A percentile compares a stretch with the other conserved stretches of the same genome.
phyloP scores from a whole-genome alignment of 2,888 invertebrate genomes.

The Caradrina clavipalpis region DNA sequence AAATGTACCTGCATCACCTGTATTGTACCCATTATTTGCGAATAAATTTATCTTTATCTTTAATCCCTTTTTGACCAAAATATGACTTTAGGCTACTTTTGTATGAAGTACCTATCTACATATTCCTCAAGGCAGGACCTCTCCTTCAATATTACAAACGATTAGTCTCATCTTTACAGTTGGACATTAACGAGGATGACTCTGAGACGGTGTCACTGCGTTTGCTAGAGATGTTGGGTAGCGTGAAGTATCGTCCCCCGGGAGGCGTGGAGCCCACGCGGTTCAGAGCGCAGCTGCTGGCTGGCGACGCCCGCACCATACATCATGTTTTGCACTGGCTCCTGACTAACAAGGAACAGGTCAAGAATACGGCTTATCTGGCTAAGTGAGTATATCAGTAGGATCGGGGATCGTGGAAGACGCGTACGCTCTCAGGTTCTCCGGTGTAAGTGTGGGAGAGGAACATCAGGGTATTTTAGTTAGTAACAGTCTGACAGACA shows the following conservation, averaged over 20 bases:
- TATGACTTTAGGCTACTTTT: no score
- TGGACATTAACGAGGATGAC: conserved; percentile 94
- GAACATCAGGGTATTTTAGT: no score
- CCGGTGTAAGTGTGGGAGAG: no score
- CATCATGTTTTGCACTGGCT: conserved; percentile 96
- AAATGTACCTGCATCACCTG: no score
- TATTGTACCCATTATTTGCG: no score
- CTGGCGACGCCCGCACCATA: conserved; percentile 94
- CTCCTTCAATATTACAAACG: not conserved
- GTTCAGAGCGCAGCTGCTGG: conserved; percentile 86
- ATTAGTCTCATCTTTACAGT: conserved; percentile 66
- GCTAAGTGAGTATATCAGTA: conserved; percentile 89
- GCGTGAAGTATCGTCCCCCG: conserved; percentile 95
- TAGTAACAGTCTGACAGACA: no score
- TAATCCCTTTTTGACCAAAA: no score
- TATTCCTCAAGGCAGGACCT: no score
- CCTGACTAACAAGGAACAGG: conserved; percentile 93
- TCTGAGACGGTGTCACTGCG: conserved; percentile 94
- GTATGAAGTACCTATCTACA: no score
- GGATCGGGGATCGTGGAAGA: no score
- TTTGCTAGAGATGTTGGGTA: conserved; percentile 93
- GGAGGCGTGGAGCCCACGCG: conserved; percentile 83
- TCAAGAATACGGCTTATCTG: conserved; percentile 96
- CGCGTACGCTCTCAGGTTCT: no score
- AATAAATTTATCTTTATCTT: no score